Conservation (phyloP, 2,113 vertebrate genomes). For the Etheostoma cragini region DNA sequence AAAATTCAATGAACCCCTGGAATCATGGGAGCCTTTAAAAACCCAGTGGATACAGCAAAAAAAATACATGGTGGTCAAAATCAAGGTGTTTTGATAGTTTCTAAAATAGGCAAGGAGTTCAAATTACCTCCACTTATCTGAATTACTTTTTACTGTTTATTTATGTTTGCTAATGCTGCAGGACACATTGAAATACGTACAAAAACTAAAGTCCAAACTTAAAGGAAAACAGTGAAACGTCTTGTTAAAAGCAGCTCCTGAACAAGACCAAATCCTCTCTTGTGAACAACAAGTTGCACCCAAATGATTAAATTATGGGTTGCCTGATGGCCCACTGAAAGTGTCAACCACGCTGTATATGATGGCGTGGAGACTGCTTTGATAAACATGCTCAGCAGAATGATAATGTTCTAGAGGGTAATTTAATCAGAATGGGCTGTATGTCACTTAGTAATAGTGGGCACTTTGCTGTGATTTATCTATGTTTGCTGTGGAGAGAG, state of each 20-base stretch:
- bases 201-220: not conserved
- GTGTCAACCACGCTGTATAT: conserved; percentile 34
- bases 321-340: conserved; percentile 29
- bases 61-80: not conserved
- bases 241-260: not conserved
- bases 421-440: conserved; percentile 84
- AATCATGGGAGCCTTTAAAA: conserved; percentile 1
- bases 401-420: conserved; percentile 74
- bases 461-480: conserved; percentile 85
- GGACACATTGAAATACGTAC: not conserved
- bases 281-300: conserved; percentile 3
- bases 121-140: not conserved
- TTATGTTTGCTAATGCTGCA: not conserved
- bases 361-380: conserved; percentile 47
- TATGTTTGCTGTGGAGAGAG: conserved; percentile 80
- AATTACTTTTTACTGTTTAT: not conserved
- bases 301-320: conserved; percentile 52
- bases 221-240: not conserved
- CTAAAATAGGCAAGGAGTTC: not conserved
- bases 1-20: conserved; percentile 13
- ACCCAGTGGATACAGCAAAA: not conserved
- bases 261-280: not conserved
- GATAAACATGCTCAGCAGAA: conserved; percentile 68
- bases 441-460: conserved; percentile 83
- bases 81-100: not conserved